A percentile compares a stretch with the other conserved stretches of the same genome.
Evolutionary conservation across 2,888 invertebrate species (phyloP).

Genomic region (Cerceris rybyensis): DNA sequence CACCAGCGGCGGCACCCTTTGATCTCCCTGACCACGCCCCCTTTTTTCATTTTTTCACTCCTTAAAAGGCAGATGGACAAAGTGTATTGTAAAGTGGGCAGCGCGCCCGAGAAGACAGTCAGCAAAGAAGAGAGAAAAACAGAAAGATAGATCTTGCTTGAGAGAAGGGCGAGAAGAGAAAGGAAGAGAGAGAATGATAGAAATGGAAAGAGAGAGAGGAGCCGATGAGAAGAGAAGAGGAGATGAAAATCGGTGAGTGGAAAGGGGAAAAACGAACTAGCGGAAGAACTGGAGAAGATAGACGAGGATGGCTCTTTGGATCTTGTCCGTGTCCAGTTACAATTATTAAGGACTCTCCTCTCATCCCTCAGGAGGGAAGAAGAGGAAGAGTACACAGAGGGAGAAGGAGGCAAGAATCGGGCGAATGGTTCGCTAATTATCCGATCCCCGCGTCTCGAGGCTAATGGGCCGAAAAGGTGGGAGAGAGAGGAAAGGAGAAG

Average conservation of each 20-base stretch:
- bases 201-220: slow-evolving; percentile 39
- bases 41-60: slow-evolving; percentile 82
- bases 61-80: slow-evolving; percentile 82
- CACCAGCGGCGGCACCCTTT: slow-evolving; percentile 78
- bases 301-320: slow-evolving; percentile 57
- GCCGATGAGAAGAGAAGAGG: slow-evolving; percentile 16
- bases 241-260: slow-evolving; percentile 25
- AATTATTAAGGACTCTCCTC: slow-evolving; percentile 80
- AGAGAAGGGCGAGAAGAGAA: slow-evolving; percentile 45
- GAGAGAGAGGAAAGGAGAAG: slow-evolving; percentile 13
- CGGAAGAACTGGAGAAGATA: slow-evolving; percentile 49
- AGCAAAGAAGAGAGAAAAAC: slow-evolving; percentile 62
- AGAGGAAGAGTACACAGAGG: slow-evolving; percentile 18
- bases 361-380: slow-evolving; percentile 55
- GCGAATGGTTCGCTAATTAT: slow-evolving; percentile 77
- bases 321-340: slow-evolving; percentile 80
- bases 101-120: slow-evolving; percentile 71
- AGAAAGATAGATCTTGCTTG: slow-evolving; percentile 44
- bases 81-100: slow-evolving; percentile 82
- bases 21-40: slow-evolving; percentile 80
- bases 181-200: slow-evolving; percentile 57
- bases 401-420: slow-evolving; percentile 66
- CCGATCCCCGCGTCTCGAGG: slow-evolving; percentile 75
- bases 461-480: slow-evolving; percentile 68
- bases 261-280: slow-evolving; percentile 21